These are phyloP conservation scores for Pitangus sulphuratus DNA, from an alignment of 2,797 vertebrate species.

Conservation along the genomic window DNA sequence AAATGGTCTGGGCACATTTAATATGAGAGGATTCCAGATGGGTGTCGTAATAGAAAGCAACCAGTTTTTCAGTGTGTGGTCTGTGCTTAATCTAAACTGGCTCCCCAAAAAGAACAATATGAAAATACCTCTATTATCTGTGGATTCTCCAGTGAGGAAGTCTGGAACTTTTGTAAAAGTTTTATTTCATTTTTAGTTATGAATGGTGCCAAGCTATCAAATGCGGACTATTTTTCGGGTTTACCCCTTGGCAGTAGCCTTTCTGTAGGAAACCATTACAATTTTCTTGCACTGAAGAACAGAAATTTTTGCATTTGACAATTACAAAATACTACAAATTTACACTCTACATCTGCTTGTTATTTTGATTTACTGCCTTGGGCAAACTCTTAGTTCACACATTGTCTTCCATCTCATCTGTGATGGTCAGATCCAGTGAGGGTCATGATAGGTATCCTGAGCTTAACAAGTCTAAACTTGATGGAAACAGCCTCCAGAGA, in stretches of 20 bases:
- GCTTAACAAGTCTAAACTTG: neutral
- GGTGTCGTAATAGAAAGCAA: neutral
- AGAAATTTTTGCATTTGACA: neutral
- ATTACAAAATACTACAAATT: neutral
- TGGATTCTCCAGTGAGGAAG: neutral
- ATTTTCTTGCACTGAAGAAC: neutral
- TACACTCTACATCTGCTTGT: neutral
- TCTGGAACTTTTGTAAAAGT: conserved; percentile 16
- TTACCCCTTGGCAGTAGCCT: neutral
- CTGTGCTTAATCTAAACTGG: neutral
- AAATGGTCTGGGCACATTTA: neutral
- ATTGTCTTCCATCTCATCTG: neutral
- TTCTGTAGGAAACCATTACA: neutral
- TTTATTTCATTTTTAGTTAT: neutral
- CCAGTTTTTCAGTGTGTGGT: neutral
- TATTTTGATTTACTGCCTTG: neutral
- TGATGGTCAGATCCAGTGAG: neutral
- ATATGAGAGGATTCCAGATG: neutral
- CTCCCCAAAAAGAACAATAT: neutral
- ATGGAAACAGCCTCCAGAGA: neutral
- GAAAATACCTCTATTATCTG: conserved; percentile 4
- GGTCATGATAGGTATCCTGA: neutral
- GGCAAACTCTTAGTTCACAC: neutral
- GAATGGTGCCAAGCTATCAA: neutral
- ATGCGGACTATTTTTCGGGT: neutral